These are phyloP conservation scores for Cossypha caffra DNA, from an alignment of 2,797 vertebrate species.

Conservation along the genomic window DNA sequence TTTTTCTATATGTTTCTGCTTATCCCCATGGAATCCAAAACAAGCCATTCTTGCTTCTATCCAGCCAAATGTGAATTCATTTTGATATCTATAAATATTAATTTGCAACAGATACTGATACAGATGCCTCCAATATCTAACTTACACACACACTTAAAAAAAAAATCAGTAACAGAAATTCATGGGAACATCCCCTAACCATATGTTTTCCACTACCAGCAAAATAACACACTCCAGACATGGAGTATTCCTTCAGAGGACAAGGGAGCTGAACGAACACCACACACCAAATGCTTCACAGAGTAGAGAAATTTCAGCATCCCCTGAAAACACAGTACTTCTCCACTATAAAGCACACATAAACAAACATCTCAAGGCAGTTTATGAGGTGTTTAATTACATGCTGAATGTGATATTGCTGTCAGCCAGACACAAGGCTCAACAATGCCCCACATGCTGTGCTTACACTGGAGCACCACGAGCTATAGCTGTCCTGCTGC, in stretches of 20 bases:
- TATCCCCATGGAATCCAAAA: not conserved
- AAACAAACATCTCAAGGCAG: slow-evolving; percentile 53
- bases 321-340: not conserved
- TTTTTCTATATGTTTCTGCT: not conserved
- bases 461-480: not conserved
- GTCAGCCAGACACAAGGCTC: slow-evolving; percentile 12
- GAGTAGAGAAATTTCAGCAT: not conserved
- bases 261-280: not conserved
- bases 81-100: not conserved
- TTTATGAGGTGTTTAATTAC: slow-evolving; percentile 65
- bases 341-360: not conserved
- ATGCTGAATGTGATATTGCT: not conserved
- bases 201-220: not conserved
- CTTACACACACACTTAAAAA: not conserved
- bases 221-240: not conserved
- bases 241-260: not conserved
- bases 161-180: not conserved
- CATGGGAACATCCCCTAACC: not conserved
- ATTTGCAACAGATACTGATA: not conserved
- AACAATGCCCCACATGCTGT: slow-evolving; percentile 35
- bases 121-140: not conserved
- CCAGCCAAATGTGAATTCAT: not conserved
- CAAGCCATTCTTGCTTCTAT: not conserved
- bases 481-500: not conserved
- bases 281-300: not conserved